These are phyloP conservation scores for Portunus trituberculatus DNA, from an alignment of 1,140 invertebrate genomes.

Conservation along the genomic window DNA sequence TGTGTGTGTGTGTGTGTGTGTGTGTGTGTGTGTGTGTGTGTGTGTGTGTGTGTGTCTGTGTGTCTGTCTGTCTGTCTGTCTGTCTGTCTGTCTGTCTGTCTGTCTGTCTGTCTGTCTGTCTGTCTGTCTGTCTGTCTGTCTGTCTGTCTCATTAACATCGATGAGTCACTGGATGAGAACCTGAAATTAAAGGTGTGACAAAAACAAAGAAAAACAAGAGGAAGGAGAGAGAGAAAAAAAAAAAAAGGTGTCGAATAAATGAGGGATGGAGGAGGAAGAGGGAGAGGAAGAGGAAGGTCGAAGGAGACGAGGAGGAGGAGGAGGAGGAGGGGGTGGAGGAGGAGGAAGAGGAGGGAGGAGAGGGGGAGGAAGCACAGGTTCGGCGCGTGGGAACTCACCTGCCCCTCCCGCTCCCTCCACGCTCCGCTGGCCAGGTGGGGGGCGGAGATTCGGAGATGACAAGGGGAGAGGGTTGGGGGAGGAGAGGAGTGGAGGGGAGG, in stretches of 20 bases:
- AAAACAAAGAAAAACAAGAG: not conserved
- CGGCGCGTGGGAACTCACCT: slow-evolving; percentile 44
- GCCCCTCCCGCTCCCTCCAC: not conserved
- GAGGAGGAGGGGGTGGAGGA: not conserved
- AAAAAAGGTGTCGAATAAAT: not conserved
- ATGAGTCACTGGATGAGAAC: not conserved
- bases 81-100: too few species aligned
- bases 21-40: too few species aligned
- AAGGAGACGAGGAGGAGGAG: not conserved
- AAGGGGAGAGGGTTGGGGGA: not conserved
- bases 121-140: not conserved
- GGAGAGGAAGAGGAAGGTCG: not conserved
- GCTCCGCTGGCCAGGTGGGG: not conserved
- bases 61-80: too few species aligned
- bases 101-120: not conserved
- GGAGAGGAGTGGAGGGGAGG: slow-evolving; percentile 10
- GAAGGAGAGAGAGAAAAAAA: not conserved
- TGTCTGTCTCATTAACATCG: not conserved
- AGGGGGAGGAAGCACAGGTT: not conserved
- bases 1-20: not conserved
- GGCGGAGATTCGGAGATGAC: slow-evolving; percentile 29
- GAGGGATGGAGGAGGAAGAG: not conserved
- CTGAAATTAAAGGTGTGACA: not conserved
- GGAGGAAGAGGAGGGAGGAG: not conserved
- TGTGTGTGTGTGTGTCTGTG: too few species aligned